phyloP scores from a whole-genome alignment of 2,888 invertebrate species.

The Scaptomyza parva region DNA sequence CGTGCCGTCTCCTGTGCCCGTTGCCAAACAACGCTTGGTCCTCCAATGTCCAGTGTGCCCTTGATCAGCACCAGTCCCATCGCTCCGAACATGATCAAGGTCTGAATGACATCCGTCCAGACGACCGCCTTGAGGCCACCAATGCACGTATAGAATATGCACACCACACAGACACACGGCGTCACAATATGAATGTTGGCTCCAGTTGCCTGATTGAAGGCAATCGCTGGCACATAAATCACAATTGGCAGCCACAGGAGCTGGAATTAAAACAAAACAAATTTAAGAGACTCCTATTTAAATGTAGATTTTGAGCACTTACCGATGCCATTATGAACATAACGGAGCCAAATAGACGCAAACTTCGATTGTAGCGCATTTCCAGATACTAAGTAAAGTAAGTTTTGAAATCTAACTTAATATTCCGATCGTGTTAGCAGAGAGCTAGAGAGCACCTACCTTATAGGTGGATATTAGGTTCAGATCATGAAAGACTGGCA shows the following conservation, averaged over 20 bases:
- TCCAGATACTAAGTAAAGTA: slow-evolving; percentile 87
- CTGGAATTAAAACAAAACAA: slow-evolving; percentile 83
- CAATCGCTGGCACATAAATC: slow-evolving; percentile 90
- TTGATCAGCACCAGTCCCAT: slow-evolving; percentile 88
- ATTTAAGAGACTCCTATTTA: too few relatives aligned
- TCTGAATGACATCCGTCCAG: slow-evolving; percentile 91
- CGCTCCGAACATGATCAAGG: slow-evolving; percentile 89
- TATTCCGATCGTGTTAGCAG: too few relatives aligned
- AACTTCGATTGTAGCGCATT: slow-evolving; percentile 88
- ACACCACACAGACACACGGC: slow-evolving; percentile 90
- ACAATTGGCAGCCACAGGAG: slow-evolving; percentile 90
- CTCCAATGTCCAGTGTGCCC: slow-evolving; percentile 88
- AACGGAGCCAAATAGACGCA: slow-evolving; percentile 88
- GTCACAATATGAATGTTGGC: slow-evolving; percentile 90
- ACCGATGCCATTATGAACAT: slow-evolving; percentile 89
- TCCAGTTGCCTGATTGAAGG: slow-evolving; percentile 92
- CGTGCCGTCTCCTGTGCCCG: slow-evolving; percentile 87
- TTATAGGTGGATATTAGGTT: slow-evolving; percentile 91
- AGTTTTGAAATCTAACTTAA: too few relatives aligned
- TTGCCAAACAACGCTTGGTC: slow-evolving; percentile 86
- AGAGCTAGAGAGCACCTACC: slow-evolving; percentile 83
- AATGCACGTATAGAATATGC: slow-evolving; percentile 92
- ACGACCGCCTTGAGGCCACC: slow-evolving; percentile 89
- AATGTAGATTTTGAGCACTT: slow-evolving; percentile 76
- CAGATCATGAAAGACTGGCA: slow-evolving; percentile 90